A percentile compares a stretch with the other conserved stretches of the same genome.
These are phyloP conservation scores for Melinopterus prodromus DNA, from an alignment of 2,888 invertebrate species.

Conservation along the genomic window DNA sequence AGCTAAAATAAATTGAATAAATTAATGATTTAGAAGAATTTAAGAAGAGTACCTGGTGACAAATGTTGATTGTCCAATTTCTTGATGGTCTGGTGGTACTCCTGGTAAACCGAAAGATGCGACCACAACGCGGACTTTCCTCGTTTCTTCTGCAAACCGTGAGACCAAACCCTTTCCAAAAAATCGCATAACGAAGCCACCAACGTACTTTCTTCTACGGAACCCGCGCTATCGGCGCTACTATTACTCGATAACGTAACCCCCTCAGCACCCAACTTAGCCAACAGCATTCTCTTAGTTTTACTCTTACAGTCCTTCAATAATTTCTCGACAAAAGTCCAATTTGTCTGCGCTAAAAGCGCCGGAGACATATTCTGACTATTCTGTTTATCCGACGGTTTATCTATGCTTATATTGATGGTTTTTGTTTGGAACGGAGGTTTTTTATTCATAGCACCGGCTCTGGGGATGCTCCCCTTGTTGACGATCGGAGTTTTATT, in stretches of 20 bases:
- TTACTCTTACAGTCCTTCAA: slow-evolving; percentile 94
- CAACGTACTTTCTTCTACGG: slow-evolving; percentile 95
- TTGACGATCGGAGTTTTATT: slow-evolving; percentile 74
- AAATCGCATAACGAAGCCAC: slow-evolving; percentile 98
- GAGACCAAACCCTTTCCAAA: slow-evolving; percentile 96
- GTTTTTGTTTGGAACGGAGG: slow-evolving; percentile 47
- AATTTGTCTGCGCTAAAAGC: slow-evolving; percentile 94
- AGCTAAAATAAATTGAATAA: slow-evolving; percentile 39
- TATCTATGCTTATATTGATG: slow-evolving; percentile 45
- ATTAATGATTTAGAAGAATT: neutral
- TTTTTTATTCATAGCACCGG: slow-evolving; percentile 55
- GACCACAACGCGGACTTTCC: slow-evolving; percentile 98
- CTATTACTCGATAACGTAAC: slow-evolving; percentile 88
- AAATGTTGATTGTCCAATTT: slow-evolving; percentile 44
- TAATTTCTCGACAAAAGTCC: slow-evolving; percentile 97
- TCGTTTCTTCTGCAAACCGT: slow-evolving; percentile 94
- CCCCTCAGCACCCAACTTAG: slow-evolving; percentile 98
- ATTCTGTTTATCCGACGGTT: slow-evolving; percentile 45
- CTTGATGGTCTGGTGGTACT: slow-evolving; percentile 55
- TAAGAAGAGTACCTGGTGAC: slow-evolving; percentile 62
- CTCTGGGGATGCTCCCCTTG: slow-evolving; percentile 60
- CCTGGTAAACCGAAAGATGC: slow-evolving; percentile 90
- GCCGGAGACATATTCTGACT: slow-evolving; percentile 80
- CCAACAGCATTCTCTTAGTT: slow-evolving; percentile 98
- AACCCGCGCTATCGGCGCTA: slow-evolving; percentile 72